phyloP scores from a whole-genome alignment of 2,797 vertebrate species.

The Acropternis orthonyx region DNA sequence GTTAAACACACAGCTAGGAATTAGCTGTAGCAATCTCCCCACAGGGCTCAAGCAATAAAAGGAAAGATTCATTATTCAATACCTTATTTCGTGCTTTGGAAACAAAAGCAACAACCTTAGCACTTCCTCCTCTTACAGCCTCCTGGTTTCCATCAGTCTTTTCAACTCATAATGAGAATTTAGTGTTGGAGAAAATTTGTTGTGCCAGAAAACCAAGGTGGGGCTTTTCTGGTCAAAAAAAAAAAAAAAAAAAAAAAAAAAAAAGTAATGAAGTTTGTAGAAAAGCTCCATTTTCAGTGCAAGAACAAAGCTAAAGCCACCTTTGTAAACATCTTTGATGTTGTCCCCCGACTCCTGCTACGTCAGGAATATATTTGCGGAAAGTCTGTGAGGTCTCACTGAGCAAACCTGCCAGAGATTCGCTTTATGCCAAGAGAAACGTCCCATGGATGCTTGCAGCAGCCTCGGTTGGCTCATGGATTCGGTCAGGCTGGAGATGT shows the following conservation, averaged over 20 bases:
- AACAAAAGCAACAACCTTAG: conserved; percentile 33
- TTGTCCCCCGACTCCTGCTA: neutral
- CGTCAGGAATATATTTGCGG: conserved; percentile 36
- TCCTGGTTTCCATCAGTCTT: neutral
- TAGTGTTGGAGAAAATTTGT: neutral
- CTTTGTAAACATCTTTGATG: neutral
- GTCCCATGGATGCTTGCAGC: neutral
- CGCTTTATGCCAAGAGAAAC: conserved; percentile 1
- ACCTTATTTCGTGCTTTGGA: conserved; percentile 37
- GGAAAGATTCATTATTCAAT: conserved; percentile 47
- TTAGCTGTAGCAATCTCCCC: conserved; percentile 45
- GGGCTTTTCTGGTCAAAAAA: neutral
- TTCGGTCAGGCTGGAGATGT: neutral
- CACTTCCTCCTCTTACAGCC: conserved; percentile 37
- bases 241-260: neutral
- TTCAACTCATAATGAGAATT: conserved; percentile 9
- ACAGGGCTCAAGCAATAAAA: neutral
- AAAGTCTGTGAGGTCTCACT: conserved; percentile 13
- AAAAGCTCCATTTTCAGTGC: neutral
- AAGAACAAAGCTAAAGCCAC: neutral
- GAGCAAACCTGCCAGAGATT: neutral
- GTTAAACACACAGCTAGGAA: neutral
- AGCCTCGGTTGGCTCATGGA: neutral
- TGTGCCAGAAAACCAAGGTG: neutral
- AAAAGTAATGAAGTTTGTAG: neutral